A percentile compares a stretch with the other conserved stretches of the same genome.
Evolutionary conservation across 2,113 vertebrate genomes (phyloP).

Genomic region (Sprattus sprattus): DNA sequence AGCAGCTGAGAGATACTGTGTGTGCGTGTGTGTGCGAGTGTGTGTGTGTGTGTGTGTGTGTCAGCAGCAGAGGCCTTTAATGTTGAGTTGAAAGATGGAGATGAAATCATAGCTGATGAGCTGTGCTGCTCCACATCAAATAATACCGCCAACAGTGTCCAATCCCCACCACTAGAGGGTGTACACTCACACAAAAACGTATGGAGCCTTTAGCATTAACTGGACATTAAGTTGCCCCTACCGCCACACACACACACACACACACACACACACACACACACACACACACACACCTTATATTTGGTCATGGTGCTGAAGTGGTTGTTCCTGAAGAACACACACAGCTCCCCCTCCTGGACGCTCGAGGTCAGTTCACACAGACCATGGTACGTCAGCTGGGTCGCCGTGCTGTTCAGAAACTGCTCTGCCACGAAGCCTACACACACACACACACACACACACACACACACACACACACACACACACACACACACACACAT

Average conservation of each 20-base stretch:
- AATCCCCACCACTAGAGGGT: neutral
- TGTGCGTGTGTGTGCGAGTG: neutral
- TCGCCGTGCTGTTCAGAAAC: slow-evolving; percentile 94
- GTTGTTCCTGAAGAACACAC: slow-evolving; percentile 99
- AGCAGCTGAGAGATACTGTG: slow-evolving; percentile 33
- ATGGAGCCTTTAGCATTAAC: no score
- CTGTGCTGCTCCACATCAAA: no score
- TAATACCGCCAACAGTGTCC: no score
- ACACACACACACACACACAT: slow-evolving; percentile 11
- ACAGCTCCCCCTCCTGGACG: slow-evolving; percentile 96
- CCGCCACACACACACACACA: neutral
- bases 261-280: neutral
- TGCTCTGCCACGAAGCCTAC: slow-evolving; percentile 94
- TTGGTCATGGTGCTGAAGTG: slow-evolving; percentile 99
- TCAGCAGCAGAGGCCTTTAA: no score
- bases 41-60: neutral
- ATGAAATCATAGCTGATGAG: no score
- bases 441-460: slow-evolving; percentile 17
- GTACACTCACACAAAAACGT: neutral
- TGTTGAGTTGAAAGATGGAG: no score
- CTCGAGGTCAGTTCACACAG: slow-evolving; percentile 94
- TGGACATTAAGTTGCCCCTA: no score
- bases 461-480: neutral
- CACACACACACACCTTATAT: slow-evolving; percentile 81
- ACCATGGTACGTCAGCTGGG: slow-evolving; percentile 96